A percentile compares a stretch with the other conserved stretches of the same genome.
Evolutionary conservation across 2,888 invertebrate species (phyloP).

Genomic region (Acrocyrtus sp.): DNA sequence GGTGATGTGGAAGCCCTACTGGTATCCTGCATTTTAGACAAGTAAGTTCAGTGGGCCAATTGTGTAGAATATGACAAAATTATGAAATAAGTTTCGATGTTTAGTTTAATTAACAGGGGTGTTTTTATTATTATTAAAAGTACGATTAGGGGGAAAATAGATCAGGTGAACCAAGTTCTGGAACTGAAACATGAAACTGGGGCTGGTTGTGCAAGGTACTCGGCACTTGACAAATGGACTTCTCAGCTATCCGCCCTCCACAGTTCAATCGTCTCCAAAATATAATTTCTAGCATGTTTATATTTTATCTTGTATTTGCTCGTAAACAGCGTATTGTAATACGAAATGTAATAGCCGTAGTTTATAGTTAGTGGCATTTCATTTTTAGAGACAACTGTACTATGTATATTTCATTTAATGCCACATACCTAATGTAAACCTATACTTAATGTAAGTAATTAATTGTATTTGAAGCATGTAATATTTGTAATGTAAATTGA

Average conservation of each 20-base stretch:
- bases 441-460: too few relatives aligned
- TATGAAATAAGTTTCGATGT: neutral
- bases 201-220: slow-evolving; percentile 79
- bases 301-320: neutral
- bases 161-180: slow-evolving; percentile 92
- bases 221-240: slow-evolving; percentile 96
- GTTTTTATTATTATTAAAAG: slow-evolving; percentile 65
- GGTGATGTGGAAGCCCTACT: slow-evolving; percentile 95
- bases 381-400: too few relatives aligned
- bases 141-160: slow-evolving; percentile 70
- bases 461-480: too few relatives aligned
- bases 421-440: too few relatives aligned
- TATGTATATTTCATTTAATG: too few relatives aligned
- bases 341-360: too few relatives aligned
- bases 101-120: neutral
- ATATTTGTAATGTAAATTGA: too few relatives aligned
- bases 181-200: slow-evolving; percentile 84
- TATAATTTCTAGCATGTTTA: slow-evolving; percentile 69
- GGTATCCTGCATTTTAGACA: slow-evolving; percentile 97
- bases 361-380: too few relatives aligned
- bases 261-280: slow-evolving; percentile 91
- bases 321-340: neutral
- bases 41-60: slow-evolving; percentile 74
- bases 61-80: neutral
- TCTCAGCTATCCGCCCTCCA: slow-evolving; percentile 89